These are phyloP conservation scores for Moxostoma hubbsi DNA, from an alignment of 2,797 vertebrate genomes.

Conservation along the genomic window DNA sequence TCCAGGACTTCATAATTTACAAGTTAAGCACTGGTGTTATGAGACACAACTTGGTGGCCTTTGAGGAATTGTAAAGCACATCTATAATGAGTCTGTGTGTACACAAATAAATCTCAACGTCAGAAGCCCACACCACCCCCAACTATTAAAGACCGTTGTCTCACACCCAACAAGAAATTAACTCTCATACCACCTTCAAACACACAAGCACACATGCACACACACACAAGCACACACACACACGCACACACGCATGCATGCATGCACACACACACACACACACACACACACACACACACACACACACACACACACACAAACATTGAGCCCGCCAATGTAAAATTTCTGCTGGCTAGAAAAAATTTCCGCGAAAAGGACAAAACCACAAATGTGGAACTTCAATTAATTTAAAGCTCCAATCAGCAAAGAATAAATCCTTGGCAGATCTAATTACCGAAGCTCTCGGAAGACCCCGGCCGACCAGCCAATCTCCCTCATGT, in stretches of 20 bases:
- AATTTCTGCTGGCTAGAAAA: conserved; percentile 82
- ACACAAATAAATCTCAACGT: conserved; percentile 67
- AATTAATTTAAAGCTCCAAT: conserved; percentile 99
- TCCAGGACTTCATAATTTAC: not conserved
- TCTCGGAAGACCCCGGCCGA: conserved; percentile 94
- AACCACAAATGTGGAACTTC: conserved; percentile 97
- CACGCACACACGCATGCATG: conserved; percentile 47
- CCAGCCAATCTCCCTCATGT: conserved; percentile 93
- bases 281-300: conserved; percentile 19
- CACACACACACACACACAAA: conserved; percentile 55
- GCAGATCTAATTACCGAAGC: conserved; percentile 99
- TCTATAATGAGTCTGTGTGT: conserved; percentile 61
- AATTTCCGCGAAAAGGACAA: conserved; percentile 90
- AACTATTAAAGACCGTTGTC: conserved; percentile 56
- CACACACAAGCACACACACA: conserved; percentile 71
- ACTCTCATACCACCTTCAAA: conserved; percentile 75
- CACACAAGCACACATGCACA: not conserved
- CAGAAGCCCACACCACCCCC: conserved; percentile 76
- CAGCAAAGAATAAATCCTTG: conserved; percentile 97
- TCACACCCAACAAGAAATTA: conserved; percentile 81
- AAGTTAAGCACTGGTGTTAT: conserved; percentile 3
- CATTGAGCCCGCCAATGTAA: conserved; percentile 81
- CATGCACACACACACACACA: conserved; percentile 74
- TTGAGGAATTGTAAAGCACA: conserved; percentile 57
- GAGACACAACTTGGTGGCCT: conserved; percentile 39